These are phyloP conservation scores for Lampris megalopsis DNA, from an alignment of 2,113 vertebrate species.

Conservation along the genomic window DNA sequence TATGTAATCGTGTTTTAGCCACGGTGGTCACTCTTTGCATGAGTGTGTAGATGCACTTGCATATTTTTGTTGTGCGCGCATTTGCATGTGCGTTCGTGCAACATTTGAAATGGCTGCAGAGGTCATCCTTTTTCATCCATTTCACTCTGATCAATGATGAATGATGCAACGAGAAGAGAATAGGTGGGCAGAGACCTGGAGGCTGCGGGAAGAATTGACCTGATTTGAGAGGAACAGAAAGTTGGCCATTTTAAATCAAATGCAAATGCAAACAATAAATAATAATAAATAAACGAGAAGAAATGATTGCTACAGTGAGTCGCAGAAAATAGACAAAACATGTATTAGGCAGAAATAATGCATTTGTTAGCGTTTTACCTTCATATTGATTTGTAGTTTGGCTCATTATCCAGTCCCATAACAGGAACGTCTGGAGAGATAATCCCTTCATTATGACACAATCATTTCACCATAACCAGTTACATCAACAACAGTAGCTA, in stretches of 20 bases:
- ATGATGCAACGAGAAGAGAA: not conserved
- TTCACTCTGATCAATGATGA: constrained; percentile 2
- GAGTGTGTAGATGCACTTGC: not conserved
- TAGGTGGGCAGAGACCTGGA: not conserved
- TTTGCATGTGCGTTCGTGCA: not conserved
- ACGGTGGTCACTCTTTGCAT: constrained; percentile 23
- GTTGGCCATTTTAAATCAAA: not conserved
- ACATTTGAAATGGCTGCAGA: constrained; percentile 31
- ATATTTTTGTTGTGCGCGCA: constrained; percentile 3
- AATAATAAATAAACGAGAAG: too few relatives aligned
- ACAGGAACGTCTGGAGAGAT: too few relatives aligned
- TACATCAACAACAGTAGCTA: not conserved
- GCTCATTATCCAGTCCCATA: too few relatives aligned
- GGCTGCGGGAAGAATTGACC: not conserved
- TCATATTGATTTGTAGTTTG: not conserved
- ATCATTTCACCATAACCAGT: too few relatives aligned
- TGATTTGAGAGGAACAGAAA: not conserved
- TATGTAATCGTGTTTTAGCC: constrained; percentile 57
- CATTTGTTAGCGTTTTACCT: not conserved
- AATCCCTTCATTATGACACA: too few relatives aligned
- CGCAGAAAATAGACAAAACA: not conserved
- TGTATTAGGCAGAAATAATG: too few relatives aligned
- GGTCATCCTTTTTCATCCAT: constrained; percentile 9
- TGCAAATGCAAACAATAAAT: too few relatives aligned
- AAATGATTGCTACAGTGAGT: not conserved